Conservation (phyloP, 64 coral and sea anemone species). For the Anthopleura sola region DNA sequence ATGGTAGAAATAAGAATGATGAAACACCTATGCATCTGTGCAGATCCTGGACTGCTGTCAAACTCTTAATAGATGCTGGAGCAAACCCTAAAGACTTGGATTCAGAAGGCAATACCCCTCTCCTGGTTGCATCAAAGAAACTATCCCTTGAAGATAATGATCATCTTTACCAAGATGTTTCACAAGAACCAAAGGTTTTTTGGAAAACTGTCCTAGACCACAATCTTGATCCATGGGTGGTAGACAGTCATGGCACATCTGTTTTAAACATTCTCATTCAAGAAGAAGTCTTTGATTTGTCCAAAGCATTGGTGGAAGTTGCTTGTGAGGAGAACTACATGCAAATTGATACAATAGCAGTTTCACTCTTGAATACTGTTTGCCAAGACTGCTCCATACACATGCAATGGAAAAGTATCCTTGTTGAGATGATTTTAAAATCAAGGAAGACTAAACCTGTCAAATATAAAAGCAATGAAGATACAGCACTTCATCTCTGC, state of each 20-base stretch:
- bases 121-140: not conserved
- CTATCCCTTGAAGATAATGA: not conserved
- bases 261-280: not conserved
- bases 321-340: not conserved
- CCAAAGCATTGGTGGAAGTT: conserved; percentile 5
- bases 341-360: not conserved
- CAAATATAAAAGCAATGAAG: not conserved
- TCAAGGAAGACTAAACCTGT: not conserved
- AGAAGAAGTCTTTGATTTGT: not conserved
- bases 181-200: not conserved
- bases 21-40: conserved; percentile 1
- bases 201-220: not conserved
- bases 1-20: not conserved
- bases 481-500: not conserved
- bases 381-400: not conserved
- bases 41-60: not conserved
- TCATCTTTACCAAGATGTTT: not conserved
- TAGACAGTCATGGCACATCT: not conserved
- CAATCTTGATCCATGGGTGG: not conserved
- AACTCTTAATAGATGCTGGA: conserved; percentile 1
- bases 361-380: not conserved
- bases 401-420: not conserved
- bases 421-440: not conserved
- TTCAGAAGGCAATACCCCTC: not conserved
- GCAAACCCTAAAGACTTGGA: not conserved